A percentile compares a stretch with the other conserved stretches of the same genome.
Evolutionary conservation across 2,888 invertebrate species (phyloP).

Genomic region (Tetranychus piercei): DNA sequence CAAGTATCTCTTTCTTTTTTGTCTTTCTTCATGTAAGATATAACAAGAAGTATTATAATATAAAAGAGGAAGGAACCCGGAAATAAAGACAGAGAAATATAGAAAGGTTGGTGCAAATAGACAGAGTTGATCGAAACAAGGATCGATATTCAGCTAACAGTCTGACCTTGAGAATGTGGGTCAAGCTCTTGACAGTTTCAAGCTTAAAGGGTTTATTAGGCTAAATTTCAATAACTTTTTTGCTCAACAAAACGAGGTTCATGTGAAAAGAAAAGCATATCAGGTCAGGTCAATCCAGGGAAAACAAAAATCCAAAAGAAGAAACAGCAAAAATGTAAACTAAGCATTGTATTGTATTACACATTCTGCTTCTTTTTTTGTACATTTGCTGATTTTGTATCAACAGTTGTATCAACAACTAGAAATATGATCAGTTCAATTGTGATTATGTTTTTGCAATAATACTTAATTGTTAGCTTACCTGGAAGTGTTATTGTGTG

Average conservation of each 20-base stretch:
- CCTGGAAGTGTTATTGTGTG: constrained; percentile 27
- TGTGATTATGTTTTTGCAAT: no score
- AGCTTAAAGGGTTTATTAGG: constrained; percentile 4
- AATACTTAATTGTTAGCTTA: constrained; percentile 16
- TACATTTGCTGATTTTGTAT: no score
- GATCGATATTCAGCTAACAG: background rate
- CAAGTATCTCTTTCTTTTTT: no score
- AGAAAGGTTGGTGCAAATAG: background rate
- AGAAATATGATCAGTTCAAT: no score
- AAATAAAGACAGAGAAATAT: background rate
- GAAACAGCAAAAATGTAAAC: no score
- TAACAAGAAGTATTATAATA: background rate
- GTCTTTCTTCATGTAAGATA: no score
- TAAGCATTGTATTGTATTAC: no score
- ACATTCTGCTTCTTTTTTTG: no score
- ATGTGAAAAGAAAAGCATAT: background rate
- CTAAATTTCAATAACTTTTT: background rate
- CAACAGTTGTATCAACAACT: no score
- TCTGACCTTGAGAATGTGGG: constrained; percentile 1
- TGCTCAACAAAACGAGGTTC: background rate
- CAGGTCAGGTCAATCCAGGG: no score
- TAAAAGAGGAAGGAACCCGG: background rate
- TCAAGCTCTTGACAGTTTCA: constrained; percentile 9
- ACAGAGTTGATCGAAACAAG: constrained; percentile 1
- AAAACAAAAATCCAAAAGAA: no score